Conservation (phyloP, 2,797 vertebrate genomes). For the Hoplostethus atlanticus region DNA sequence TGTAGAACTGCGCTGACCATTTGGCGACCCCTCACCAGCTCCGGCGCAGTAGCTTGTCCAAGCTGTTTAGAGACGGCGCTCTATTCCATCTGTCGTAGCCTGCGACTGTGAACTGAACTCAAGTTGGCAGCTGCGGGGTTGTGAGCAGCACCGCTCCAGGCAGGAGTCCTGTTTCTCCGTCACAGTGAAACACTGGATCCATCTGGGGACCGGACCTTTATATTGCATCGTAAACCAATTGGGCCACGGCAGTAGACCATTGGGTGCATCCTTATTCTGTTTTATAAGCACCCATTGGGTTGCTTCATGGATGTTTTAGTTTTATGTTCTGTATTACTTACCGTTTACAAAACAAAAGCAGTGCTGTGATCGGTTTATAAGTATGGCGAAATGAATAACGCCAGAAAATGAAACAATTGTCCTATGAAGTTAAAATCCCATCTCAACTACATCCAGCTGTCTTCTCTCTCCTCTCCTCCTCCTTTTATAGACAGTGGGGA, state of each 20-base stretch:
- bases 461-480: constrained; percentile 5
- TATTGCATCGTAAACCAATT: neutral
- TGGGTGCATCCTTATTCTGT: neutral
- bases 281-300: constrained; percentile 1
- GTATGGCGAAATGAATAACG: constrained; percentile 5
- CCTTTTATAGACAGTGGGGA: constrained; percentile 50
- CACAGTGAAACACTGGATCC: constrained; percentile 7
- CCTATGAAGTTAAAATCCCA: constrained; percentile 29
- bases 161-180: neutral
- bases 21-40: neutral
- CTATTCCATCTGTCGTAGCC: neutral
- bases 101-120: neutral
- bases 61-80: neutral
- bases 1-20: neutral
- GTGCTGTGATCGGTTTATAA: constrained; percentile 4
- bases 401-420: constrained; percentile 3
- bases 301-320: constrained; percentile 8
- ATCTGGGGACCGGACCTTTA: neutral
- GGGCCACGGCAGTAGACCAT: neutral
- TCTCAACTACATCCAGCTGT: constrained; percentile 35
- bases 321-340: neutral
- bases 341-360: constrained; percentile 8
- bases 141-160: neutral
- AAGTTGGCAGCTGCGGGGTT: neutral
- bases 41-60: constrained; percentile 4